phyloP scores from a whole-genome alignment of 64 coral and sea anemone genomes.

The Hydrozoanthus tunicans region DNA sequence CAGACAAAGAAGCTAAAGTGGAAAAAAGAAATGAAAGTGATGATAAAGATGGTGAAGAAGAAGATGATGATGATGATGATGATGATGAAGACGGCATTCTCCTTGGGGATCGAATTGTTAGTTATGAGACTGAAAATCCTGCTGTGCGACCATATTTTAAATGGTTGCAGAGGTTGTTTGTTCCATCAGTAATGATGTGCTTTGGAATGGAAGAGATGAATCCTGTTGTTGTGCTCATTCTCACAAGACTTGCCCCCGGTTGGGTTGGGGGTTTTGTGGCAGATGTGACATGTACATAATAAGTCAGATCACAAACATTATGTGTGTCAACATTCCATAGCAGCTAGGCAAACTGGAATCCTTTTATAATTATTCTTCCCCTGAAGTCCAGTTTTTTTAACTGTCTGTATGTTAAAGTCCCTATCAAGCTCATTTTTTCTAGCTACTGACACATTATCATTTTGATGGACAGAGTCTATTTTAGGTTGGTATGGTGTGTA shows the following conservation, averaged over 20 bases:
- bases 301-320: too few relatives aligned
- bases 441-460: too few relatives aligned
- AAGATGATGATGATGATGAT: constrained; percentile 3
- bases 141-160: constrained; percentile 22
- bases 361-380: too few relatives aligned
- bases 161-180: constrained; percentile 52
- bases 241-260: constrained; percentile 66
- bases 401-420: too few relatives aligned
- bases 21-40: background rate
- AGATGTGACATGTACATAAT: constrained; percentile 17
- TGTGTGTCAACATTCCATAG: too few relatives aligned
- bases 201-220: constrained; percentile 64
- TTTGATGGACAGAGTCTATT: too few relatives aligned
- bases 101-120: constrained; percentile 15
- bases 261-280: constrained; percentile 78
- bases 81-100: background rate
- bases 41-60: background rate
- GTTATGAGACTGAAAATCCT: background rate
- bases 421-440: too few relatives aligned
- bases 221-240: constrained; percentile 51
- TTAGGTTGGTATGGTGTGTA: too few relatives aligned
- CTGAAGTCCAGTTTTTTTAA: too few relatives aligned
- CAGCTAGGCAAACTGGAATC: too few relatives aligned
- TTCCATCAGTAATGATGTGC: constrained; percentile 40
- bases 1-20: background rate